phyloP scores from a whole-genome alignment of 2,888 invertebrate genomes.

The Cryptus viduatorius region DNA sequence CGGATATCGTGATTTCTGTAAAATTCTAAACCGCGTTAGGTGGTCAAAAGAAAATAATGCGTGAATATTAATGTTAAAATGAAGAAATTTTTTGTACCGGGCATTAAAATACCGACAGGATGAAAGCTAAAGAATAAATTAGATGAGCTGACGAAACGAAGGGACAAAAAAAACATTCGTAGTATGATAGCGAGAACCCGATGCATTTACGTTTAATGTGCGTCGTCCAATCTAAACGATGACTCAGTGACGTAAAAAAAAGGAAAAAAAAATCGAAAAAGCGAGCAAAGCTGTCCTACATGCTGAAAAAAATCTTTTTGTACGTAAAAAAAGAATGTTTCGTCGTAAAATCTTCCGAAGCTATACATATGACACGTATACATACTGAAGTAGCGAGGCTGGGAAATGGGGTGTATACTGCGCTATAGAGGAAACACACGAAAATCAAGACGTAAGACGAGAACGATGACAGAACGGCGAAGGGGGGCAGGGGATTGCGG shows the following conservation, averaged over 20 bases:
- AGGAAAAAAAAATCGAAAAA: neutral
- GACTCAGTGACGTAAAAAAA: neutral
- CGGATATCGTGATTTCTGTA: neutral
- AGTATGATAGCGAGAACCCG: neutral
- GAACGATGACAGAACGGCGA: slow-evolving; percentile 33
- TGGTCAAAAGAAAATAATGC: neutral
- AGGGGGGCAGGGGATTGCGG: slow-evolving; percentile 49
- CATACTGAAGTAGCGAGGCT: slow-evolving; percentile 7
- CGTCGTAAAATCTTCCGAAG: slow-evolving; percentile 33
- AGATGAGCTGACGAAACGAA: neutral
- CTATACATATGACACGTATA: slow-evolving; percentile 1
- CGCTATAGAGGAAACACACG: slow-evolving; percentile 22
- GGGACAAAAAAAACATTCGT: neutral
- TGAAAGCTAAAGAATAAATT: slow-evolving; percentile 12
- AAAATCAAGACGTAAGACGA: slow-evolving; percentile 44
- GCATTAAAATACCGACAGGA: slow-evolving; percentile 15
- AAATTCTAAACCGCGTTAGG: neutral
- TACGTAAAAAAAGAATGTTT: slow-evolving; percentile 57
- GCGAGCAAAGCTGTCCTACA: neutral
- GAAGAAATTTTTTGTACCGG: neutral
- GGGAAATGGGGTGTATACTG: slow-evolving; percentile 9
- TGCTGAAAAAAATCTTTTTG: slow-evolving; percentile 46
- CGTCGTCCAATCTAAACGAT: neutral
- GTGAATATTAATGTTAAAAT: neutral
- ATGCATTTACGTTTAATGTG: neutral